Percentiles rank a stretch among this genome's conserved stretches.
Conservation (phyloP, 2,113 vertebrate genomes). For the Grus americana region DNA sequence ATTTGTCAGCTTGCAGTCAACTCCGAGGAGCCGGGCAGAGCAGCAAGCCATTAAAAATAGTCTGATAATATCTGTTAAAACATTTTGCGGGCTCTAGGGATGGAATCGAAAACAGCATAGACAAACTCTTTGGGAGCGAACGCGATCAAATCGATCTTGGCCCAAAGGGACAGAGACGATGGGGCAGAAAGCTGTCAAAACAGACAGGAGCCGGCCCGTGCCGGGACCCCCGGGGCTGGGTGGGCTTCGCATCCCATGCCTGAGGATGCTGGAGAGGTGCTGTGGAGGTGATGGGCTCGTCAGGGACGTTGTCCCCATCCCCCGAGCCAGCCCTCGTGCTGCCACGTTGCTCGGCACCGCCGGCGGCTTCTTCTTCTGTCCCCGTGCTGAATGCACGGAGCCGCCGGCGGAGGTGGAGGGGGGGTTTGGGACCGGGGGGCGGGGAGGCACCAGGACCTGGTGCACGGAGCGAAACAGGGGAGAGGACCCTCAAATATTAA, state of each 20-base stretch:
- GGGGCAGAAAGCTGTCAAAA: conserved; percentile 10
- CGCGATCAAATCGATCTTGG: conserved; percentile 11
- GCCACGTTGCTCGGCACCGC: background rate
- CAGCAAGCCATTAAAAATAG: conserved; percentile 68
- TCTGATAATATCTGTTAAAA: conserved; percentile 64
- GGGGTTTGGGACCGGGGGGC: background rate
- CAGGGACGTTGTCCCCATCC: background rate
- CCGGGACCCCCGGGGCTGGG: background rate
- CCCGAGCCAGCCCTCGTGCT: background rate
- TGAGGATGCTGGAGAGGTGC: background rate
- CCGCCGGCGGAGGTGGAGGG: background rate
- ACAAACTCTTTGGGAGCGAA: background rate
- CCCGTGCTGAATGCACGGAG: background rate
- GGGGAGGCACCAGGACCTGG: background rate
- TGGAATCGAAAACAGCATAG: background rate
- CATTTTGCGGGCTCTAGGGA: conserved; percentile 17
- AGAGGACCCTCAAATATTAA: background rate
- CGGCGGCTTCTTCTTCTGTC: background rate
- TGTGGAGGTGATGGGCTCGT: background rate
- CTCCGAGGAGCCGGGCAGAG: conserved; percentile 52
- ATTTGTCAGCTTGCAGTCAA: conserved; percentile 74
- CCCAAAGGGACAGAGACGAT: background rate
- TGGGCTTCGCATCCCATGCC: background rate
- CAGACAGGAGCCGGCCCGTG: background rate
- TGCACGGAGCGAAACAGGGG: fast-evolving